These are phyloP conservation scores for Drosophila azteca DNA, from an alignment of 1,140 invertebrate species.

Conservation along the genomic window DNA sequence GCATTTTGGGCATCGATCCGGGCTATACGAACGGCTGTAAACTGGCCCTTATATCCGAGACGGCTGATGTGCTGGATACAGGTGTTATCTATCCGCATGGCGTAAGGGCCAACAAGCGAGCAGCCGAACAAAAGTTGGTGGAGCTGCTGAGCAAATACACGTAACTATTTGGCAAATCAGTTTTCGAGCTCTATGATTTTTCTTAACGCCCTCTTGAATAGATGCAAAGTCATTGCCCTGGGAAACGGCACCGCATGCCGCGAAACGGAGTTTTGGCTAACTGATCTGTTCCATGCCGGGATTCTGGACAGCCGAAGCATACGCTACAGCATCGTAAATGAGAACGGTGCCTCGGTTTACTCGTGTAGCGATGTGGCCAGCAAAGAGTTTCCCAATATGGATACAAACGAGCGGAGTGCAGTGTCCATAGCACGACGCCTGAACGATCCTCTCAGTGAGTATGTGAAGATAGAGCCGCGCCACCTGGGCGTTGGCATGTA, in stretches of 20 bases:
- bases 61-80: constrained; percentile 88
- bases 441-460: constrained; percentile 94
- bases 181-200: not conserved
- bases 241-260: constrained; percentile 95
- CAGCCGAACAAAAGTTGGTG: constrained; percentile 50
- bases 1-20: constrained; percentile 94
- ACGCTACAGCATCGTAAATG: constrained; percentile 92
- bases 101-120: constrained; percentile 54
- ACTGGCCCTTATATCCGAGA: constrained; percentile 89
- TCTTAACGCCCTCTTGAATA: constrained; percentile 55
- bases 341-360: constrained; percentile 95
- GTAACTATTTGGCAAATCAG: constrained; percentile 28
- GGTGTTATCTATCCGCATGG: constrained; percentile 88
- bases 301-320: constrained; percentile 86
- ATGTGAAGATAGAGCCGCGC: constrained; percentile 96
- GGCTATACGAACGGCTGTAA: constrained; percentile 95
- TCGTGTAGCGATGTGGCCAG: constrained; percentile 92
- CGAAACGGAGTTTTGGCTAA: constrained; percentile 91
- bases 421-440: constrained; percentile 94
- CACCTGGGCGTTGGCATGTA: constrained; percentile 96
- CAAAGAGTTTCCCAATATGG: constrained; percentile 92
- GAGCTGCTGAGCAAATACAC: constrained; percentile 66
- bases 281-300: constrained; percentile 86
- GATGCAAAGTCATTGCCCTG: constrained; percentile 90
- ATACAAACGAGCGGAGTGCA: constrained; percentile 92